These are phyloP conservation scores for Daktulosphaira vitifoliae DNA, from an alignment of 1,140 invertebrate species.

Conservation along the genomic window DNA sequence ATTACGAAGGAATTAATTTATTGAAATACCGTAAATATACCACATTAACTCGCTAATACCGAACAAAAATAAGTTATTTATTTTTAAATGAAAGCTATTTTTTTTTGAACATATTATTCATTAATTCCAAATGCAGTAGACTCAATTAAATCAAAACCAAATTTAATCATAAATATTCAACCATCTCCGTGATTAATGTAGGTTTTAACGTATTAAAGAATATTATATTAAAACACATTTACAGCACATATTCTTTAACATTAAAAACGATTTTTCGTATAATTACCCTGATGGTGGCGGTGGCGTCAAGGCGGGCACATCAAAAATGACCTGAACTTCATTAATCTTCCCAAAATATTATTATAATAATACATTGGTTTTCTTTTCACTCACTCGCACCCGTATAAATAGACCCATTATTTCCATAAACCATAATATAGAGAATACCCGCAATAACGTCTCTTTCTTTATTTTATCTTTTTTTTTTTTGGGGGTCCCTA, in stretches of 20 bases:
- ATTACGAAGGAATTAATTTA: too few relatives aligned
- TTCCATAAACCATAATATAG: constrained; percentile 25
- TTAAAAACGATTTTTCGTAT: constrained; percentile 24
- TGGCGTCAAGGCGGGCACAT: constrained; percentile 31
- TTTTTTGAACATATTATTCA: too few relatives aligned
- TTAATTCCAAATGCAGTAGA: too few relatives aligned
- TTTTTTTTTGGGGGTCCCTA: constrained; percentile 15
- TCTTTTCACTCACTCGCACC: background rate
- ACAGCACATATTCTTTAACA: constrained; percentile 1
- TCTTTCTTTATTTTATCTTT: constrained; percentile 11
- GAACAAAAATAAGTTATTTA: too few relatives aligned
- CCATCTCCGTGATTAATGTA: too few relatives aligned
- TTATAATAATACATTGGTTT: constrained; percentile 6
- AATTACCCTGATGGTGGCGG: constrained; percentile 5
- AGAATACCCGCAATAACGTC: background rate
- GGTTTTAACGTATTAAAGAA: too few relatives aligned
- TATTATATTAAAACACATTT: too few relatives aligned
- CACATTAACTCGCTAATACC: too few relatives aligned
- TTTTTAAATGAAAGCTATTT: too few relatives aligned
- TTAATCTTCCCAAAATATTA: constrained; percentile 27
- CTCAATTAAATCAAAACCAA: too few relatives aligned
- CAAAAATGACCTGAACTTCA: constrained; percentile 32
- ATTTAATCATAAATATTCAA: too few relatives aligned
- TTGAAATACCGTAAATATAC: too few relatives aligned
- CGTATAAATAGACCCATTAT: background rate